Evolutionary conservation across 2,888 invertebrate genomes (phyloP).

Genomic region (Dendrolimus houi): DNA sequence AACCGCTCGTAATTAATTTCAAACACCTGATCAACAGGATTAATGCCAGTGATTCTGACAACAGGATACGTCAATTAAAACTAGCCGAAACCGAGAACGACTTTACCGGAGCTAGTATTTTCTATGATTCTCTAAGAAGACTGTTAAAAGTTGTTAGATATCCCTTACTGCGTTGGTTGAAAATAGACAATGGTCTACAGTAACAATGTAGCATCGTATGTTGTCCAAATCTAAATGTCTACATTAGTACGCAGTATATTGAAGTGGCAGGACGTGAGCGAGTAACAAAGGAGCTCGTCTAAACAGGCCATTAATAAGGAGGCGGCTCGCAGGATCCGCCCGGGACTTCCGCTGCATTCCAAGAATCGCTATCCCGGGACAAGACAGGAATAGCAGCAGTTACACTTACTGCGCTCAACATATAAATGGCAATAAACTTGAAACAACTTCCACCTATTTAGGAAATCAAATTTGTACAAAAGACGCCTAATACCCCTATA

Average conservation of each 20-base stretch:
- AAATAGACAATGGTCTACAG: slow-evolving; percentile 10
- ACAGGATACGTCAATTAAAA: slow-evolving; percentile 72
- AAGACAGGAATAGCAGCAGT: slow-evolving; percentile 64
- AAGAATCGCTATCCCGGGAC: slow-evolving; percentile 60
- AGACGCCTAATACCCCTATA: too few species aligned
- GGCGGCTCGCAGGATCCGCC: slow-evolving; percentile 57
- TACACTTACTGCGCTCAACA: slow-evolving; percentile 37
- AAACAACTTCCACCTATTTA: slow-evolving; percentile 7
- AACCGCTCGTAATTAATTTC: slow-evolving; percentile 49
- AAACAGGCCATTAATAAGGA: slow-evolving; percentile 75
- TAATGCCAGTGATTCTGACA: slow-evolving; percentile 63
- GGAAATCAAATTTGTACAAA: background rate
- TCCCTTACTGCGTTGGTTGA: slow-evolving; percentile 28
- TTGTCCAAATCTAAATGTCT: slow-evolving; percentile 12
- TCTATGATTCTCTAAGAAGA: slow-evolving; percentile 28
- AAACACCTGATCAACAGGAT: slow-evolving; percentile 48
- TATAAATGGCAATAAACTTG: slow-evolving; percentile 41
- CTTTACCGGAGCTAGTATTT: slow-evolving; percentile 35
- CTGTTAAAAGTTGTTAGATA: slow-evolving; percentile 13
- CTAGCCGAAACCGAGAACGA: slow-evolving; percentile 54
- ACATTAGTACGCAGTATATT: slow-evolving; percentile 16
- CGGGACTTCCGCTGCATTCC: slow-evolving; percentile 69
- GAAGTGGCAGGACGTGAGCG: slow-evolving; percentile 63
- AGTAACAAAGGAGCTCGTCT: slow-evolving; percentile 70
- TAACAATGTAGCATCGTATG: slow-evolving; percentile 14